phyloP scores from a whole-genome alignment of 2,888 invertebrate species.

The Ganaspis brasiliensis region DNA sequence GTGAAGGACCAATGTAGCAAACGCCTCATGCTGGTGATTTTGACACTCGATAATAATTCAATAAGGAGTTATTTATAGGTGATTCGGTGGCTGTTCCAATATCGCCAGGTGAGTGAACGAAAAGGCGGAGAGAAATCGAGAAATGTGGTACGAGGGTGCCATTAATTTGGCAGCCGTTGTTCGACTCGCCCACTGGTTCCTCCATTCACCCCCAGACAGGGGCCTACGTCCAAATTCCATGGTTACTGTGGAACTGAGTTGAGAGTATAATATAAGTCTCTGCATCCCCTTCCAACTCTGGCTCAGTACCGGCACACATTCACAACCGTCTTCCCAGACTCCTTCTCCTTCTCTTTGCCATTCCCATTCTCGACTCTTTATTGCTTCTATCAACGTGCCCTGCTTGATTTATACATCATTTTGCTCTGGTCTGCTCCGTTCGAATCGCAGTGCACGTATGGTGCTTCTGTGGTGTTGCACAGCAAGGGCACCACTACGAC shows the following conservation, averaged over 20 bases:
- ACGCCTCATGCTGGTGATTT: slow-evolving; percentile 23
- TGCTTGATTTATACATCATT: slow-evolving; percentile 75
- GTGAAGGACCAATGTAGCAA: slow-evolving; percentile 7
- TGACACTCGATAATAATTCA: slow-evolving; percentile 66
- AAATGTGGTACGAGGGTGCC: slow-evolving; percentile 69
- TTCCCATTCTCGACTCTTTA: slow-evolving; percentile 71
- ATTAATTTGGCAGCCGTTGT: slow-evolving; percentile 74
- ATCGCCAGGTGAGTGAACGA: slow-evolving; percentile 66
- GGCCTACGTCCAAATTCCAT: slow-evolving; percentile 68
- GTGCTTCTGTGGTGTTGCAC: slow-evolving; percentile 50
- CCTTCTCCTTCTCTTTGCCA: slow-evolving; percentile 53
- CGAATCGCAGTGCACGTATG: slow-evolving; percentile 44
- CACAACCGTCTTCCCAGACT: slow-evolving; percentile 44
- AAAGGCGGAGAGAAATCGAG: slow-evolving; percentile 65
- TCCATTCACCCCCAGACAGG: slow-evolving; percentile 49
- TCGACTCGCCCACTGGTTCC: slow-evolving; percentile 66
- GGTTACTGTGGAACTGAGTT: slow-evolving; percentile 65
- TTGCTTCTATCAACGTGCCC: slow-evolving; percentile 76
- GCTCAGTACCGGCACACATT: slow-evolving; percentile 42
- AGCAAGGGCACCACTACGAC: slow-evolving; percentile 53
- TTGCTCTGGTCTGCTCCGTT: slow-evolving; percentile 61
- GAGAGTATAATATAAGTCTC: slow-evolving; percentile 70
- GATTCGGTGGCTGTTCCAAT: slow-evolving; percentile 68
- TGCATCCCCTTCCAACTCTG: slow-evolving; percentile 38
- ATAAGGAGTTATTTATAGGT: slow-evolving; percentile 72